A percentile compares a stretch with the other conserved stretches of the same genome.
phyloP scores from a whole-genome alignment of 2,797 vertebrate species.

The Pteronotus mesoamericanus region DNA sequence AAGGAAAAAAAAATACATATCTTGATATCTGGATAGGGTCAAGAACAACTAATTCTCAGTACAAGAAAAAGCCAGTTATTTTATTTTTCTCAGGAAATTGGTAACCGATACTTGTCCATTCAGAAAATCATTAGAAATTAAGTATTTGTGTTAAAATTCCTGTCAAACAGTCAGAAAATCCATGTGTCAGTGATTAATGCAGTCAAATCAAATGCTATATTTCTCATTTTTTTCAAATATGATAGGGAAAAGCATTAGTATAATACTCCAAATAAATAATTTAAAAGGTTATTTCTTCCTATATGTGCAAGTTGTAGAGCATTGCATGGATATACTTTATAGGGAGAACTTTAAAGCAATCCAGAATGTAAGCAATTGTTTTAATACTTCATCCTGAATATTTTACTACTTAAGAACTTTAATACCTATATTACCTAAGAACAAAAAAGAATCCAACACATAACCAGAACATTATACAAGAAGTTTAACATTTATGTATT shows the following conservation, averaged over 20 bases:
- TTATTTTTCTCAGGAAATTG: background rate
- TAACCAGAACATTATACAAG: background rate
- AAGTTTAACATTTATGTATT: background rate
- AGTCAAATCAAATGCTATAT: background rate
- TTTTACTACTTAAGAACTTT: background rate
- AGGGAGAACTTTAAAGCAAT: background rate
- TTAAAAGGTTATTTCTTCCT: background rate
- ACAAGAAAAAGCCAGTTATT: background rate
- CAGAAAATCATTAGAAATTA: background rate
- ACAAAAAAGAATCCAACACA: background rate
- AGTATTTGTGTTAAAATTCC: background rate
- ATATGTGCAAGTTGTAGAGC: background rate
- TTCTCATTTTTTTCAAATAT: background rate
- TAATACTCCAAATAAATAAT: background rate
- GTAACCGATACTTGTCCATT: background rate
- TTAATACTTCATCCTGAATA: background rate
- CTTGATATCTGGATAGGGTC: background rate
- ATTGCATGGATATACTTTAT: background rate
- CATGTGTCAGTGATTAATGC: background rate
- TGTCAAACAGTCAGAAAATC: background rate
- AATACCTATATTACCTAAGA: background rate
- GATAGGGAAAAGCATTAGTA: background rate
- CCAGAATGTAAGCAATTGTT: too few species aligned
- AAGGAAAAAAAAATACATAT: background rate
- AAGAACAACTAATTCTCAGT: background rate